Base-by-base conservation (phyloP, 2,888 invertebrate species). In the Leptura quadrifasciata region DNA sequence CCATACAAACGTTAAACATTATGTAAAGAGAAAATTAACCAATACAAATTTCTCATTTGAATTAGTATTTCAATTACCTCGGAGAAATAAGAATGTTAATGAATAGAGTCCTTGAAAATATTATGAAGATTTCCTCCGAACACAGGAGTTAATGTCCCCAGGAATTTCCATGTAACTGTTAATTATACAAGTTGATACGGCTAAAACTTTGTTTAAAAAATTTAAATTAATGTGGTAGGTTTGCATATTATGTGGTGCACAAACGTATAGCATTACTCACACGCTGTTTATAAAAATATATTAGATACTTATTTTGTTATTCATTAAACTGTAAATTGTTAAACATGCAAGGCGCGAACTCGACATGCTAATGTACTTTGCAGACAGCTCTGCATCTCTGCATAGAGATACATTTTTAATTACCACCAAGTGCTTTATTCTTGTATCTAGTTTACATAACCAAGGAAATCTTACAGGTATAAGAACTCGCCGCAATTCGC, bases 301-400 rank as follows among this genome's bases (percentile, higher is more conserved):
- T 35, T 39, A 21, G 18, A 63, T 63, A 39, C 39, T 63, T 63
- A 39, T 63, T 63, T 63, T 20, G 39, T 12, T 63, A 61, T 61
- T 61, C 60, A 61, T 61, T 61, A 61, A 61, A 61, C 27, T 6
- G 60, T 60, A 60, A 60, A 60, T 60, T n/a, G 60, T 61, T 61
- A 31, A 61, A 61, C 60, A 27, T 24, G 63, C 39, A 63, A 63
- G 63, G 39, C 27, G 39, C 39, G 63, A 63, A 63, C 39, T 39
- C 8, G 18, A 15, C 63, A 39, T 63, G 63, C 63, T 35, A 63
- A 63, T 63, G 63, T 39, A 63, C 18, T 15, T 18, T 10, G 39
- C 21, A 61, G 61, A 61, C 18, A 61, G 20, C 63, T 17, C 39
- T 63, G 63, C 63, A 63, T 39, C 39, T 61, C 61, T n/a, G 61